Conservation (phyloP, 2,113 vertebrate species). For the Antennarius striatus region DNA sequence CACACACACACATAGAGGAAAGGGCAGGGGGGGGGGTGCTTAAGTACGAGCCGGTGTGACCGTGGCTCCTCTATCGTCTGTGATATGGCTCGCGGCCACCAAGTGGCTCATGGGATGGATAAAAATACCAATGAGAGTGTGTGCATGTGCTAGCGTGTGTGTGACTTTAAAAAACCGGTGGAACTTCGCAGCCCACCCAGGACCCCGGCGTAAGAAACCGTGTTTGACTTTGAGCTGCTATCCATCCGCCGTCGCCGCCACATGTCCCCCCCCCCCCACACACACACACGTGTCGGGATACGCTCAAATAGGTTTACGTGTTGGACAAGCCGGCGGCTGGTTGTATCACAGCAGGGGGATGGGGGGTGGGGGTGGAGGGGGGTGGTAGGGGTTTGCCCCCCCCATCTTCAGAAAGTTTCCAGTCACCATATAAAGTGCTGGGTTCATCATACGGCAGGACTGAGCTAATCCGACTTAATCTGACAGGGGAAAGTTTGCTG, state of each 20-base stretch:
- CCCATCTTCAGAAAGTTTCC: conserved; percentile 61
- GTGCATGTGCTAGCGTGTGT: conserved; percentile 40
- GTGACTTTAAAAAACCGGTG: conserved; percentile 64
- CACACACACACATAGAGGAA: conserved; percentile 7
- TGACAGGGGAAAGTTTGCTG: conserved; percentile 75
- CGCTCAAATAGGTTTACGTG: too few species aligned
- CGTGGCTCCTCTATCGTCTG: conserved; percentile 63
- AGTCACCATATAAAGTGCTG: conserved; percentile 66
- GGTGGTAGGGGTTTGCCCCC: conserved; percentile 35
- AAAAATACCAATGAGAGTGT: conserved; percentile 71
- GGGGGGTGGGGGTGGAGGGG: neutral
- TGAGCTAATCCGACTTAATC: conserved; percentile 76
- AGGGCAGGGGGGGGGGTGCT: conserved; percentile 7
- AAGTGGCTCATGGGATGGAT: conserved; percentile 71
- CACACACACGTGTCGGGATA: neutral
- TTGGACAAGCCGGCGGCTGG: conserved; percentile 27
- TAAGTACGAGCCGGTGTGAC: conserved; percentile 69
- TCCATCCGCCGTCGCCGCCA: neutral
- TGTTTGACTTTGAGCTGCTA: conserved; percentile 9
- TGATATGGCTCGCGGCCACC: conserved; percentile 70
- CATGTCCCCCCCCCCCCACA: conserved; percentile 3
- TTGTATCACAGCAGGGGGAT: conserved; percentile 4
- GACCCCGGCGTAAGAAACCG: conserved; percentile 12
- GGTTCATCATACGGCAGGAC: conserved; percentile 71
- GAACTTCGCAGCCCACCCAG: conserved; percentile 48